phyloP scores from a whole-genome alignment of 2,888 invertebrate genomes.

The Sesia bembeciformis region DNA sequence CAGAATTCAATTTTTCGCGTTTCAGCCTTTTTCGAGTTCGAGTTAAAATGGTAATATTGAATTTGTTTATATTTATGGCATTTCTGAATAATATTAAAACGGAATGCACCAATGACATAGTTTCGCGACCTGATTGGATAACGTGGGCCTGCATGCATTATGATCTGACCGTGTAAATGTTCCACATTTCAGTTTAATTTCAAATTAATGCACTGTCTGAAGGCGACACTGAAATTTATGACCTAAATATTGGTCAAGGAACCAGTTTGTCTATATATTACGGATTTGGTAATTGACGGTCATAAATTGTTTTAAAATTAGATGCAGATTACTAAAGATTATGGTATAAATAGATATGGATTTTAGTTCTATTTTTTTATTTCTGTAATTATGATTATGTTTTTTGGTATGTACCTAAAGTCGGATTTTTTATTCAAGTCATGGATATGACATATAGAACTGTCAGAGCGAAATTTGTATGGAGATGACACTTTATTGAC shows the following conservation, averaged over 20 bases:
- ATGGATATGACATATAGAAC: too few relatives aligned
- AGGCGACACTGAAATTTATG: conserved; percentile 2
- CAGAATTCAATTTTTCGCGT: too few relatives aligned
- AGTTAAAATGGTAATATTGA: neutral
- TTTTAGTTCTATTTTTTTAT: too few relatives aligned
- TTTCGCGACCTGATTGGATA: conserved; percentile 15
- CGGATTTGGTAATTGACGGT: too few relatives aligned
- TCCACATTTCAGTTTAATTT: conserved; percentile 11
- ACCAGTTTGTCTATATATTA: neutral
- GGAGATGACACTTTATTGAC: too few relatives aligned
- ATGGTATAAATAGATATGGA: too few relatives aligned
- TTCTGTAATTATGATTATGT: too few relatives aligned
- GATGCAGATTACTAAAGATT: too few relatives aligned
- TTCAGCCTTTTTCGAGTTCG: neutral
- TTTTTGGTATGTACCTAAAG: too few relatives aligned
- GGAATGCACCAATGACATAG: conserved; percentile 30
- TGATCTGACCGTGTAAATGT: conserved; percentile 13
- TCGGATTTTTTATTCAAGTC: too few relatives aligned
- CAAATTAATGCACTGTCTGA: conserved; percentile 1
- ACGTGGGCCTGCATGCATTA: conserved; percentile 21
- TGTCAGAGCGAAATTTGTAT: too few relatives aligned
- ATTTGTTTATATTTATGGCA: conserved; percentile 26
- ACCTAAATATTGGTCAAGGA: neutral
- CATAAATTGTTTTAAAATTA: too few relatives aligned
- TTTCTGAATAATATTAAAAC: conserved; percentile 22